Conservation (phyloP, 1,140 invertebrate species). For the Pissodes strobi region DNA sequence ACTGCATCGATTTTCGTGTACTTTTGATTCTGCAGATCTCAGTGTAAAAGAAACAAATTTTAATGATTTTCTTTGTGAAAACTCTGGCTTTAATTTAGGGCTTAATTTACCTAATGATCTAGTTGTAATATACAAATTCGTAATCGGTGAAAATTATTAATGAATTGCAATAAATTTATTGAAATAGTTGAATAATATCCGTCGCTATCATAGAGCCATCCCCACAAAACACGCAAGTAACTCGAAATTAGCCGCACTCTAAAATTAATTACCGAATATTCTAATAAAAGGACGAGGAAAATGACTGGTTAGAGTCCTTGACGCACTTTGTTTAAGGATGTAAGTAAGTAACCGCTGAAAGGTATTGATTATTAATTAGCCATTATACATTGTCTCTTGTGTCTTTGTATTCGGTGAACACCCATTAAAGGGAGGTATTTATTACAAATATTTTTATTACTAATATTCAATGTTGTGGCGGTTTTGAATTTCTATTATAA, state of each 20-base stretch:
- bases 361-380: constrained; percentile 53
- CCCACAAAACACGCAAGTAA: constrained; percentile 38
- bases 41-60: no score
- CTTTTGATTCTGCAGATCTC: no score
- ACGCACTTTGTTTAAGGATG: constrained; percentile 49
- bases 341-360: constrained; percentile 53
- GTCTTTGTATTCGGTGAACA: constrained; percentile 34
- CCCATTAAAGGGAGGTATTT: constrained; percentile 23
- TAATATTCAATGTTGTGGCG: no score
- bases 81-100: no score
- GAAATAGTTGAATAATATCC: neutral
- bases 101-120: no score
- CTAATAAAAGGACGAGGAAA: constrained; percentile 42
- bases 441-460: constrained; percentile 33
- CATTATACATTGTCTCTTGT: constrained; percentile 40
- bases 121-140: no score
- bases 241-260: constrained; percentile 46
- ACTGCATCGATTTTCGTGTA: no score
- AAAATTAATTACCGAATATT: constrained; percentile 52
- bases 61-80: no score
- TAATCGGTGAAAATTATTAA: no score
- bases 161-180: no score
- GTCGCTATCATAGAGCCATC: constrained; percentile 25
- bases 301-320: constrained; percentile 48
- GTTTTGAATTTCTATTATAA: no score